These are phyloP conservation scores for Callocephalon fimbriatum DNA, from an alignment of 2,113 vertebrate species.

Conservation along the genomic window DNA sequence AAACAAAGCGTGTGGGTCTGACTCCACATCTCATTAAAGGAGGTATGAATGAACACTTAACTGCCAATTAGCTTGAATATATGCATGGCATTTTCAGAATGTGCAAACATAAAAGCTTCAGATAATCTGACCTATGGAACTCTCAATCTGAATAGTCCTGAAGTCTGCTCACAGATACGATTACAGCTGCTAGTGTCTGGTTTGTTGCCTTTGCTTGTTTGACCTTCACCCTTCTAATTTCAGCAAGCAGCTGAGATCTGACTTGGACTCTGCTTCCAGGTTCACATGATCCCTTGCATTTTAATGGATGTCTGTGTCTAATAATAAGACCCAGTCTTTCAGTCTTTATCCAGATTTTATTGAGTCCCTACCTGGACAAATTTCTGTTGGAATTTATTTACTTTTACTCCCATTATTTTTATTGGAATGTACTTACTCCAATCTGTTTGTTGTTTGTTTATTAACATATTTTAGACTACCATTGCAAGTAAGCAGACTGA, in stretches of 20 bases:
- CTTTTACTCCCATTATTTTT: neutral
- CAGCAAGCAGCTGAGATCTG: constrained; percentile 28
- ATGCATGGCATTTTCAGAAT: constrained; percentile 11
- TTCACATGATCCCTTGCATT: constrained; percentile 40
- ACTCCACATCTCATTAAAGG: neutral
- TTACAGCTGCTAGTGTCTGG: constrained; percentile 24
- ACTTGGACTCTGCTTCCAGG: constrained; percentile 29
- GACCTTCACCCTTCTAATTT: constrained; percentile 66
- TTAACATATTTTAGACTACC: neutral
- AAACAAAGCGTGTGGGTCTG: neutral
- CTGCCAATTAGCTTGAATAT: constrained; percentile 2
- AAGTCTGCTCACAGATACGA: neutral
- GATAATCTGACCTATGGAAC: constrained; percentile 10
- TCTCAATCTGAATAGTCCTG: constrained; percentile 9
- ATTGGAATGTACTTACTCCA: neutral
- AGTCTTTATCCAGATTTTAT: neutral
- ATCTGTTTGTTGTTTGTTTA: neutral
- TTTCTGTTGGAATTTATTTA: neutral
- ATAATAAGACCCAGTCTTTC: neutral
- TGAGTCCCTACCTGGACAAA: neutral
- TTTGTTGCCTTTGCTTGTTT: constrained; percentile 54
- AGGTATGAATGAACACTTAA: neutral
- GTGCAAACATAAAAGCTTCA: constrained; percentile 15
- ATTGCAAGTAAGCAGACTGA: neutral
- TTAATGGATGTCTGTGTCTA: neutral